Percentiles rank a stretch among this genome's conserved stretches.
Conservation (phyloP, 1,140 invertebrate genomes). For the Orchestia grillus region DNA sequence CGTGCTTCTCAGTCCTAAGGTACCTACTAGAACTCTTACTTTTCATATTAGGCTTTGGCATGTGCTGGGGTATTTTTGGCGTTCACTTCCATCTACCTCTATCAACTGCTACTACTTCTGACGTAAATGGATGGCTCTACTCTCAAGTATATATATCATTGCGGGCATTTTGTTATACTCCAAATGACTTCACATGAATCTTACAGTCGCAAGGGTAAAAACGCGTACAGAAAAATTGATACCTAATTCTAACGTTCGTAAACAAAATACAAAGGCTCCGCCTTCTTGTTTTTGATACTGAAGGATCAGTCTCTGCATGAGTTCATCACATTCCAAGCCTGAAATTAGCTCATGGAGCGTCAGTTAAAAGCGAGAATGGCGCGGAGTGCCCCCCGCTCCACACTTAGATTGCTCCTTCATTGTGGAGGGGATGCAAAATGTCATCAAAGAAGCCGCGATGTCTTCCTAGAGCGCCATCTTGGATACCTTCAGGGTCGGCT, state of each 20-base stretch:
- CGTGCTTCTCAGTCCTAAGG: not conserved
- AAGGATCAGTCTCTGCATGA: not conserved
- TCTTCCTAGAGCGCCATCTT: not conserved
- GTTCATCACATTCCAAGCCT: not conserved
- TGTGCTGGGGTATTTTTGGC: not conserved
- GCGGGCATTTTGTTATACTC: not conserved
- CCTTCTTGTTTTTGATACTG: not conserved
- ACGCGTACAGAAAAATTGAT: not conserved
- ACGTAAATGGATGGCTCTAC: not conserved
- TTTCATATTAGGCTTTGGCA: not conserved
- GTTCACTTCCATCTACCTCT: not conserved
- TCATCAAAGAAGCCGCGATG: not conserved
- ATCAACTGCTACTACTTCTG: not conserved
- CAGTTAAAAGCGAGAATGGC: not conserved
- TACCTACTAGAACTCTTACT: not conserved
- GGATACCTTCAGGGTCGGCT: not conserved
- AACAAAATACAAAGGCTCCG: not conserved
- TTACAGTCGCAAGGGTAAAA: not conserved
- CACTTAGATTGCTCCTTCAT: not conserved
- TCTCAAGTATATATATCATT: not conserved
- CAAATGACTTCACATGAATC: not conserved
- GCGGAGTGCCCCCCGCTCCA: not conserved
- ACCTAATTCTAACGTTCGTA: not conserved
- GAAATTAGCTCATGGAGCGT: not conserved
- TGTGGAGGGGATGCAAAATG: not conserved